Base-by-base conservation (phyloP, 2,888 invertebrate species). In the Anthophora plumipes region DNA sequence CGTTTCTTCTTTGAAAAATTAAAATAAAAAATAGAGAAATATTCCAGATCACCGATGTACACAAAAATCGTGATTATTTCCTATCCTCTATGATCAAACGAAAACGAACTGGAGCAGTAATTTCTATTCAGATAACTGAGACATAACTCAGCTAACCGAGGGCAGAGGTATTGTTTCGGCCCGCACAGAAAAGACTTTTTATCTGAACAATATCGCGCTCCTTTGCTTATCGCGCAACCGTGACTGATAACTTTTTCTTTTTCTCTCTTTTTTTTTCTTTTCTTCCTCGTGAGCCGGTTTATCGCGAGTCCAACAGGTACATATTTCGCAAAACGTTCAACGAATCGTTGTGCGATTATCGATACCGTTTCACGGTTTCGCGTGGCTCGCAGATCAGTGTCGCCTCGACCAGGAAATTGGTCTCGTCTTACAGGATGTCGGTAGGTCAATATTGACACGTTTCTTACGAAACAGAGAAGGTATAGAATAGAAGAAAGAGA, bases 371-470 rank as follows among this genome's bases (percentile, higher is more conserved):
- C 57, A 57, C 57, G 55, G 57, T 14, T 50, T 31, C 31, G 31
- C 39, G 66, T 39, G 48, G 48, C 71, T 55, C 70, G 67, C 64
- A 54, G 72, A 85, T 79, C 71, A 75, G 68, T 76, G 78, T 57
- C 78, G 69, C 71, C 87, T 77, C 73, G 72, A 84, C 85, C 80
- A 80, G 85, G 90, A 90, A 91, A 91, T 88, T 85, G 88, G 84
- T 89, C 89, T 91, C 88, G 87, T 80, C 88, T 91, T 90, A 90
- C 91, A 89, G 89, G 89, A 91, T 89, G 84, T 88, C 78, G 68
- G 71, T 82, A 82, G 77, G 91, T 90, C 90, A 92, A 92, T 92
- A 91, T 92, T 92, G 90, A 90, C 91, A 88, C 82, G 83, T 91
- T 89, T 89, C 89, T 91, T 88, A 85, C 86, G 88, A 91, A 91